These are phyloP conservation scores for Synanthedon tipuliformis DNA, from an alignment of 2,888 invertebrate species.

Conservation along the genomic window DNA sequence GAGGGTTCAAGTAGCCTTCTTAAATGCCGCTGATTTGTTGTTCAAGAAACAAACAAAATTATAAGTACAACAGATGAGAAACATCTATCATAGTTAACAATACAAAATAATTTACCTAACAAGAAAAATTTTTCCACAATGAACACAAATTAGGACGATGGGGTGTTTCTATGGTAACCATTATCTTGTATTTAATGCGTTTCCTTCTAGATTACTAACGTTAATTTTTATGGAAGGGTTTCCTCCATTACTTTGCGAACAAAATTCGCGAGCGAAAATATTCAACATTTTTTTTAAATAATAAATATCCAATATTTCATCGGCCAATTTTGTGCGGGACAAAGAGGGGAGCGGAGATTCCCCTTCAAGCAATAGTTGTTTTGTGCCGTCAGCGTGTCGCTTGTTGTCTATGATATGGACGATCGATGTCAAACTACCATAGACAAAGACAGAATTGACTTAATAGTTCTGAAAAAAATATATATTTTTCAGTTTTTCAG, in stretches of 20 bases:
- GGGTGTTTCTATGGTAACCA: conserved; percentile 36
- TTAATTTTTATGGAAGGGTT: conserved; percentile 26
- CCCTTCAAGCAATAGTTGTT: conserved; percentile 53
- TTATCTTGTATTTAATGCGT: conserved; percentile 16
- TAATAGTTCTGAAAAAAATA: too few species aligned
- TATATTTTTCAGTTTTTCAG: too few species aligned
- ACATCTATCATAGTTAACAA: not conserved
- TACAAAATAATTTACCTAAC: not conserved
- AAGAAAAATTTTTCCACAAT: not conserved
- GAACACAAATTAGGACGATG: conserved; percentile 1
- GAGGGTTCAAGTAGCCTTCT: not conserved
- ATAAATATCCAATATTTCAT: conserved; percentile 30
- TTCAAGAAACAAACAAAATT: not conserved
- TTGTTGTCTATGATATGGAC: conserved; percentile 1
- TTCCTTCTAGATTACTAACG: conserved; percentile 15
- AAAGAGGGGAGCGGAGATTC: conserved; percentile 31
- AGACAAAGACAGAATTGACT: not conserved
- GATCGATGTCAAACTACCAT: not conserved
- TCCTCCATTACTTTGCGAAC: conserved; percentile 26
- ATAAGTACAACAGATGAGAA: not conserved
- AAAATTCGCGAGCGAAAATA: conserved; percentile 21
- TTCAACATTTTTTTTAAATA: conserved; percentile 25
- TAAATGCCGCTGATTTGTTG: not conserved
- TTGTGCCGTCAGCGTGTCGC: conserved; percentile 34
- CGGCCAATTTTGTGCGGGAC: conserved; percentile 35